These are phyloP conservation scores for Anguilla obscura DNA, from an alignment of 2,797 vertebrate genomes.

Conservation along the genomic window DNA sequence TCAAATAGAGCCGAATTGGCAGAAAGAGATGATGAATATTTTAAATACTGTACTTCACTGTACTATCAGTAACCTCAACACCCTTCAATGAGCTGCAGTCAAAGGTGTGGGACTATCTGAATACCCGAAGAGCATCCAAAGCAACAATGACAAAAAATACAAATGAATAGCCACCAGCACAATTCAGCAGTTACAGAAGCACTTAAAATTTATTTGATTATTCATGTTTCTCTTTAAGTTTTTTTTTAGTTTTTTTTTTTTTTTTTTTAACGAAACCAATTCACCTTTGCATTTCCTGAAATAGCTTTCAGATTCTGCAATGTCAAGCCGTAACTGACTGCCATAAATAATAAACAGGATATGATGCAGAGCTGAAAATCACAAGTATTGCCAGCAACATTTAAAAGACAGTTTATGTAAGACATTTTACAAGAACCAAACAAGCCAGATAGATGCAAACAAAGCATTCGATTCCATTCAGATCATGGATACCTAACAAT, in stretches of 20 bases:
- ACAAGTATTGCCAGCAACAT: background rate
- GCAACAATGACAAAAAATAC: background rate
- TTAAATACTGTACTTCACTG: background rate
- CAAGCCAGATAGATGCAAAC: background rate
- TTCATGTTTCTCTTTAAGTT: too few relatives aligned
- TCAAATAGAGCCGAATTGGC: background rate
- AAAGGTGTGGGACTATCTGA: background rate
- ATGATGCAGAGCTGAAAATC: background rate
- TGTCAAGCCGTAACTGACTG: background rate
- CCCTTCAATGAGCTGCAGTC: background rate
- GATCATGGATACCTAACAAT: background rate
- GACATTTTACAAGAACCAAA: background rate
- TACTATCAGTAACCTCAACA: background rate
- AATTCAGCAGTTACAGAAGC: background rate
- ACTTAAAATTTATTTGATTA: slow-evolving; percentile 4
- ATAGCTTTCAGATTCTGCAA: slow-evolving; percentile 7
- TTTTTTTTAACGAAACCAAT: slow-evolving; percentile 11
- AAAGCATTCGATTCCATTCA: background rate
- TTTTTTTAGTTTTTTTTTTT: too few relatives aligned
- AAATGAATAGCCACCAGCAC: background rate
- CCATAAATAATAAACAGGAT: slow-evolving; percentile 1
- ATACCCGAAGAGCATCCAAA: background rate
- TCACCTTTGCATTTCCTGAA: slow-evolving; percentile 18
- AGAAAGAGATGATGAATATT: background rate
- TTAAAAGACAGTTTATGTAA: background rate